These are phyloP conservation scores for Sebastes hubbsi DNA, from an alignment of 2,797 vertebrate species.

Conservation along the genomic window DNA sequence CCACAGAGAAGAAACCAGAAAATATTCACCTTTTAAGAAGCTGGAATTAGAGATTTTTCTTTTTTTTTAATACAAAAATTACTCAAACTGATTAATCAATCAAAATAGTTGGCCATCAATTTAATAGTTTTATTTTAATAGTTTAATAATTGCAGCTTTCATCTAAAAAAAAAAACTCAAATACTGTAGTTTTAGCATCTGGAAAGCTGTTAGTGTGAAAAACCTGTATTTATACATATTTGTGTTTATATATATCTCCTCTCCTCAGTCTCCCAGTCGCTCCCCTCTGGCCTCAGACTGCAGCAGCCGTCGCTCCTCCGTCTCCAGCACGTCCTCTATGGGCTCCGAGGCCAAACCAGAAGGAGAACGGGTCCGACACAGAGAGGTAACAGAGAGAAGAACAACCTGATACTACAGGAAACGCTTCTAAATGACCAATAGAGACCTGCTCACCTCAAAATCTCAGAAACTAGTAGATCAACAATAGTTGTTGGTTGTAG, in stretches of 20 bases:
- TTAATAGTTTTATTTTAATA: no score
- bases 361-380: conserved; percentile 77
- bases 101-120: no score
- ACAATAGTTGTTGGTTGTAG: neutral
- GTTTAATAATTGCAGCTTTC: no score
- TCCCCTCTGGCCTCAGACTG: conserved; percentile 85
- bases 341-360: conserved; percentile 80
- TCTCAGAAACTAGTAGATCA: neutral
- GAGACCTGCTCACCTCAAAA: neutral
- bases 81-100: no score
- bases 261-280: conserved; percentile 77
- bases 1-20: no score
- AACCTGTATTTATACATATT: neutral
- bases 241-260: neutral
- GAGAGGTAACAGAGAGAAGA: conserved; percentile 84
- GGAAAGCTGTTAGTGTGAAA: no score
- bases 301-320: conserved; percentile 88
- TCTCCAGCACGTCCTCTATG: conserved; percentile 88
- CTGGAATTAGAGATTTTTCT: no score
- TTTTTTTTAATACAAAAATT: no score
- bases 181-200: no score
- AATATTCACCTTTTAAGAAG: no score
- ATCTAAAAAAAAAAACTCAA: no score
- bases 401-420: neutral
- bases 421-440: neutral